phyloP scores from a whole-genome alignment of 2,888 invertebrate species.

The Palloptera scutellata region DNA sequence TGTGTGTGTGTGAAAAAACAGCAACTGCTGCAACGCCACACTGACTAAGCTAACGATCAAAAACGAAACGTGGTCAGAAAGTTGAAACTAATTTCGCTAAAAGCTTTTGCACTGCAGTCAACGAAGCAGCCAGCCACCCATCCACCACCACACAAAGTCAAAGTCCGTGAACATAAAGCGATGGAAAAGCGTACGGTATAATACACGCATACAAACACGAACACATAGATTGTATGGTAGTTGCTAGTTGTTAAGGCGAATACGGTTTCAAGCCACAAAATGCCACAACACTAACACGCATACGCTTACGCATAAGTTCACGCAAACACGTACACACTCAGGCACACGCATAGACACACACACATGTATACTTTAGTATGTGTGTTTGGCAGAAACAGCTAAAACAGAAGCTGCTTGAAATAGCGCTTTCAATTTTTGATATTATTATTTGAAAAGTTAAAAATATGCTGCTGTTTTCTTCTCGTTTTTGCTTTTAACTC shows the following conservation, averaged over 20 bases:
- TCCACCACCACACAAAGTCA: background rate
- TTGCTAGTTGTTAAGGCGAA: too few species aligned
- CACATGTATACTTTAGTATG: too few species aligned
- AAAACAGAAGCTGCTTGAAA: background rate
- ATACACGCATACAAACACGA: background rate
- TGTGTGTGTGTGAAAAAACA: slow-evolving; percentile 28
- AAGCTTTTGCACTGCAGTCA: slow-evolving; percentile 51
- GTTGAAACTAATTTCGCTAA: slow-evolving; percentile 63
- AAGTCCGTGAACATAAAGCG: slow-evolving; percentile 2
- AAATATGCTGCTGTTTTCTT: too few species aligned
- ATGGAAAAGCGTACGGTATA: background rate
- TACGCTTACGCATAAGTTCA: too few species aligned
- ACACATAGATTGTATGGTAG: too few species aligned
- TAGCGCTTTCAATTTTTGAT: slow-evolving; percentile 6
- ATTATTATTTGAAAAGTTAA: too few species aligned
- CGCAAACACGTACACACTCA: slow-evolving; percentile 8
- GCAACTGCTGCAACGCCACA: slow-evolving; percentile 56
- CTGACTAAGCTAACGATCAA: slow-evolving; percentile 59
- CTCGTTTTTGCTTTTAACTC: too few species aligned
- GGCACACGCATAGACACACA: background rate
- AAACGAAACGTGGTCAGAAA: slow-evolving; percentile 62
- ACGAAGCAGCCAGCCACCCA: slow-evolving; percentile 14
- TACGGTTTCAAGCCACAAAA: too few species aligned
- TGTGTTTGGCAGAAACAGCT: too few species aligned
- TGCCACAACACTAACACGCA: too few species aligned